Conservation (phyloP, 2,888 invertebrate species). For the Diogma glabrata region DNA sequence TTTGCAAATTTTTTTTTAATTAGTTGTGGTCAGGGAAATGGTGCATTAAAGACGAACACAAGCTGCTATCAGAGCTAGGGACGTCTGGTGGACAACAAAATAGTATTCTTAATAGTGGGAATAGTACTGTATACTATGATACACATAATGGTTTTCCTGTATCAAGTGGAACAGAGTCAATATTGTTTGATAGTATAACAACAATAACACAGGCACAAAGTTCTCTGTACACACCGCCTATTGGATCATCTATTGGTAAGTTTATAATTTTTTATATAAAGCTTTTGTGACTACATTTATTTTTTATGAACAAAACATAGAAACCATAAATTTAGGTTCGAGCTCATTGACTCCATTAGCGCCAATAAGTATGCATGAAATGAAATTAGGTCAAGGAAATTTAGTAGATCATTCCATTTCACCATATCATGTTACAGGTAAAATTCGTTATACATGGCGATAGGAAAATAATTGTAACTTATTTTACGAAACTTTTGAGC, state of each 20-base stretch:
- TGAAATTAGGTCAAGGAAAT: slow-evolving; percentile 50
- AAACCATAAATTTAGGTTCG: slow-evolving; percentile 35
- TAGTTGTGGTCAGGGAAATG: slow-evolving; percentile 86
- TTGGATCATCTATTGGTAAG: slow-evolving; percentile 57
- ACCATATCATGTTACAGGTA: slow-evolving; percentile 61
- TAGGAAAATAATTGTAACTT: too few relatives aligned
- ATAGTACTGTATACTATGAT: slow-evolving; percentile 41
- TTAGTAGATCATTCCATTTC: slow-evolving; percentile 54
- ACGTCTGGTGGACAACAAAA: slow-evolving; percentile 35
- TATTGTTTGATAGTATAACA: slow-evolving; percentile 58
- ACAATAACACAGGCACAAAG: slow-evolving; percentile 63
- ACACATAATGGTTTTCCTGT: slow-evolving; percentile 33
- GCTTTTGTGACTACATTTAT: neutral
- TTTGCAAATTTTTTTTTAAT: slow-evolving; percentile 1
- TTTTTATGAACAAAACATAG: slow-evolving; percentile 1
- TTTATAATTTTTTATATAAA: slow-evolving; percentile 11
- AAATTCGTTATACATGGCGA: too few relatives aligned
- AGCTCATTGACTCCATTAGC: slow-evolving; percentile 58
- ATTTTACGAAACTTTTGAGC: too few relatives aligned
- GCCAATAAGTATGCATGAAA: slow-evolving; percentile 64
- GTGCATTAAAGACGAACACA: slow-evolving; percentile 86
- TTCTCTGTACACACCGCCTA: slow-evolving; percentile 65
- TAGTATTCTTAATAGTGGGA: slow-evolving; percentile 30
- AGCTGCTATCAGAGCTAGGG: slow-evolving; percentile 70
- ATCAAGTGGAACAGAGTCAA: slow-evolving; percentile 39